Base-by-base conservation (phyloP, 2,797 vertebrate genomes). In the Amblyopsis hoosieri region DNA sequence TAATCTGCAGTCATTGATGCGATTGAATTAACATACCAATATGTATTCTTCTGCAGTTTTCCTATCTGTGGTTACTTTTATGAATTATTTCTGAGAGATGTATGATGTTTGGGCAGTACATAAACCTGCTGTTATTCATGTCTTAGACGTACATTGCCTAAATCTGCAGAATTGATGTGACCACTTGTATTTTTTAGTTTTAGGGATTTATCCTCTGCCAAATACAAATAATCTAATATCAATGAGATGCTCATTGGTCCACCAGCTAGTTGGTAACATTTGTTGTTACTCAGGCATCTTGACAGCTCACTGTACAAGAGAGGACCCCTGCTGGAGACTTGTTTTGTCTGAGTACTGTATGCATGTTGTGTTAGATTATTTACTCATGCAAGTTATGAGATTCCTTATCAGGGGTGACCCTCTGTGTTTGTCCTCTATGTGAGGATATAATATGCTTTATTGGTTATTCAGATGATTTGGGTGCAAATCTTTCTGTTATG, bases 291-390 rank as follows among this genome's bases (percentile, higher is more conserved):
- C 72, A 71, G 64, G 73, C 68, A 70, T 52, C 50, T 71, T 59
- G 42, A 69, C 45, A 67, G 65, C 79, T 75, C 73, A 49, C 81
- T 85, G 76, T 79, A 74, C 67, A 52, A 79, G 77, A 57, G 79
- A 90, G 80, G 86, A 87, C 88, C 87, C 79, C 87, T 90, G 69
- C 85, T 90, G 89, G 82, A 88, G 69, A 58, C 58, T 72, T 62
- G 48, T 64, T 61, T 66, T 64, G 47, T 71, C 57, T 45, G 29
- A 29, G 69, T 37, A 46, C 54, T 23, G 31, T 67, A 59, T 50
- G 54, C 3, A 6, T 47, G 12, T 50, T 54, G 17, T 49, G 54
- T 2, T 19, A 55, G 55, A 66, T 81, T 78, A 78, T 64, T 64
- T 71, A 78, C 77, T 80, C 69, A 80, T 76, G 65, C 76, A 47